Base-by-base conservation (phyloP, 2,113 vertebrate genomes). In the Anhinga anhinga region DNA sequence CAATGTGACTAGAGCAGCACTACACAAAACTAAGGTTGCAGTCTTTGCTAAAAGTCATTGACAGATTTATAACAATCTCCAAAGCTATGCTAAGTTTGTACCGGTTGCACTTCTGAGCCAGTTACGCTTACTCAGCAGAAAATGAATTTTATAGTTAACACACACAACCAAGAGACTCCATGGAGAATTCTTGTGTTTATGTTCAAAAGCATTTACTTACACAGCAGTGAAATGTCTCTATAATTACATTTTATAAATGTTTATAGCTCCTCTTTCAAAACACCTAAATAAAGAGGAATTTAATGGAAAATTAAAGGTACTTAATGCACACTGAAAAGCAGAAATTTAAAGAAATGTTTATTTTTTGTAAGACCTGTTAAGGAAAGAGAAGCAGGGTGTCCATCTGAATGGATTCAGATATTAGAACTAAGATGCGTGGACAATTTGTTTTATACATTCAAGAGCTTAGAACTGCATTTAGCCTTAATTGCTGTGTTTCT, bases 41-140 rank as follows among this genome's bases (percentile, higher is more conserved):
- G 11, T 53, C 96, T 94, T 70, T 95, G 91, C 97, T 94, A 89
- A 95, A 95, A 92, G 93, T 93, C 96, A 92, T 32, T 44, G 79
- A 70, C 84, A 92, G 94, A 96, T 95, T 94, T 94, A 72, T 78
- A 96, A 72, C 56, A 86, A 70, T 27, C 44, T 23, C 82, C 49
- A 77, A 96, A 95, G 89, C 80, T 91, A 36, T 72, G 90, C 95
- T 91, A 78, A 23, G 55, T 85, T 93, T 96, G 93, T 78, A 62
- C 92, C 65, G 90, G 61, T 27, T 77, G 19, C 49, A 61, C 74
- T 96, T 84, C 87, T 21, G 2, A 95, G 74, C 71, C 55, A 84
- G 65, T 90, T 94, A n/a, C 91, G 76, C 62, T 52, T 55, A 77
- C 77, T 78, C 86, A 91, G 80, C 91, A 93, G 81, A 92, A 95